A percentile compares a stretch with the other conserved stretches of the same genome.
Evolutionary conservation across 2,113 vertebrate genomes (phyloP).

Genomic region (Cricetomys ansorgei): DNA sequence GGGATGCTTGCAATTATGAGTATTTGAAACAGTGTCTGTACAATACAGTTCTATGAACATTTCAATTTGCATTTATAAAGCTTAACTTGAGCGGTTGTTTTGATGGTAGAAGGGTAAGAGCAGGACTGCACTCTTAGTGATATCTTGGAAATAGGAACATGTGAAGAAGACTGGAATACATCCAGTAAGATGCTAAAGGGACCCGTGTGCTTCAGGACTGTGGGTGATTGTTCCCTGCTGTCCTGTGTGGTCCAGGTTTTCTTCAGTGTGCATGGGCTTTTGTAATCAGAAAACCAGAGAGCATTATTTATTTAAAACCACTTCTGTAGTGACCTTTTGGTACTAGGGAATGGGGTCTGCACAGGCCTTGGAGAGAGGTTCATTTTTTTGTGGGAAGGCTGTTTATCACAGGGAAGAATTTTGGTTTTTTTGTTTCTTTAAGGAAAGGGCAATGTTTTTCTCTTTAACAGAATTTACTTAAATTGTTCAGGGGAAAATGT

Average conservation of each 20-base stretch:
- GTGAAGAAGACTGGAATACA: neutral
- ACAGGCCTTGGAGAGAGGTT: neutral
- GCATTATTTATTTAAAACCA: neutral
- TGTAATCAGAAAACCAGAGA: neutral
- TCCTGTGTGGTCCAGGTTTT: neutral
- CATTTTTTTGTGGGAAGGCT: neutral
- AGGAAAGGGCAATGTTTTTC: neutral
- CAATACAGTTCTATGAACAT: neutral
- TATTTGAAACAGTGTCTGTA: neutral
- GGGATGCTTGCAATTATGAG: neutral
- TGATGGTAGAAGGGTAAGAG: neutral
- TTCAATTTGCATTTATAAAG: neutral
- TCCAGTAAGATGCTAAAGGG: neutral
- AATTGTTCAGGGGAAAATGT: neutral
- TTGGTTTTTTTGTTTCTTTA: neutral
- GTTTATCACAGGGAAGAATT: neutral
- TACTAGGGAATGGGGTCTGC: neutral
- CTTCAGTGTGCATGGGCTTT: neutral
- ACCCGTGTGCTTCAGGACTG: neutral
- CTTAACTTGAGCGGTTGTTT: neutral
- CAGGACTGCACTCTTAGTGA: neutral
- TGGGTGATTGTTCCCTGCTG: neutral
- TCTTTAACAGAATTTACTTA: neutral
- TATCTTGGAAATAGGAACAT: constrained; percentile 1
- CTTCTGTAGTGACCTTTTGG: neutral